These are phyloP conservation scores for Tadarida brasiliensis DNA, from an alignment of 2,797 vertebrate genomes.

Conservation along the genomic window DNA sequence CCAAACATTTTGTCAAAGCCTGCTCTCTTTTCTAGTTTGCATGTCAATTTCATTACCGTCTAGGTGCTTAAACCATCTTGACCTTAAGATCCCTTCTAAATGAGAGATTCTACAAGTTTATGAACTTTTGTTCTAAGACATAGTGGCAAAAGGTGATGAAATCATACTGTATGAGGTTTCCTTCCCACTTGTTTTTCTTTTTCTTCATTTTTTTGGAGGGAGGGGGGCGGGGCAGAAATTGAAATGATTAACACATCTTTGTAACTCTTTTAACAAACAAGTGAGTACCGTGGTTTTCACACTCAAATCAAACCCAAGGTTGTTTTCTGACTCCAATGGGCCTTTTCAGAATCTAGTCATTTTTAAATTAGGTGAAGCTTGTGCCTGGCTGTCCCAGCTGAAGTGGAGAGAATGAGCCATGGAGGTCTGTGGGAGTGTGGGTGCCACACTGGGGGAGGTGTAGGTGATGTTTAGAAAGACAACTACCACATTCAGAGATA, in stretches of 20 bases:
- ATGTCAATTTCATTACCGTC: not conserved
- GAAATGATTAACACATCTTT: constrained; percentile 39
- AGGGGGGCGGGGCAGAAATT: not conserved
- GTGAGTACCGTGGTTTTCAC: constrained; percentile 71
- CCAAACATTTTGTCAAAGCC: not conserved
- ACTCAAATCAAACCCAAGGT: constrained; percentile 70
- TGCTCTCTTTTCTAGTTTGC: not conserved
- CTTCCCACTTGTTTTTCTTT: constrained; percentile 59
- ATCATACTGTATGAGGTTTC: constrained; percentile 5
- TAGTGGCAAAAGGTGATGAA: constrained; percentile 51
- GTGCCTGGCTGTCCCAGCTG: not conserved
- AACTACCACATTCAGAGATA: not conserved
- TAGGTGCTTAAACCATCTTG: constrained; percentile 34
- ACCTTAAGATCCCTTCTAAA: constrained; percentile 36
- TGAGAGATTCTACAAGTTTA: constrained; percentile 49
- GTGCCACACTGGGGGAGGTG: not conserved
- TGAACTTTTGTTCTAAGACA: constrained; percentile 36
- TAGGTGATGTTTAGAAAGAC: constrained; percentile 60
- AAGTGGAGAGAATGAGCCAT: constrained; percentile 75
- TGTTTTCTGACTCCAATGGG: constrained; percentile 68
- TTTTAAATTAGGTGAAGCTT: constrained; percentile 46
- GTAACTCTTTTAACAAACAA: constrained; percentile 62
- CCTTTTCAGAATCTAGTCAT: constrained; percentile 69
- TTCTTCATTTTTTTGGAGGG: not conserved
- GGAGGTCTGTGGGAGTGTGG: constrained; percentile 40